Conservation (phyloP, 2,797 vertebrate species). For the Choloepus didactylus region DNA sequence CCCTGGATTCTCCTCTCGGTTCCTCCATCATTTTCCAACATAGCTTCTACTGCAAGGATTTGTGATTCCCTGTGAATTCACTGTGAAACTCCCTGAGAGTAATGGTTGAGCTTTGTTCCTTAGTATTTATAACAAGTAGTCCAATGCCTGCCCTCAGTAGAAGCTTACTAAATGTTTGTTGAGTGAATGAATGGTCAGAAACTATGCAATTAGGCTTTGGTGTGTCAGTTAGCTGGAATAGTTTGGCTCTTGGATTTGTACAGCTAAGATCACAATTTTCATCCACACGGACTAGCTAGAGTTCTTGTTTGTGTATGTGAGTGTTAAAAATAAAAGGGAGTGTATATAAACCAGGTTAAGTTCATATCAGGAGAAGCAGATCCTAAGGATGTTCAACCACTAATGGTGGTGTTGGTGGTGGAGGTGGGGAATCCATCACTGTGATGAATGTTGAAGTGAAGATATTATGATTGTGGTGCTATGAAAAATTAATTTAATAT, state of each 20-base stretch:
- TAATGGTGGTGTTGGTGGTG: neutral
- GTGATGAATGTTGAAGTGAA: conserved; percentile 33
- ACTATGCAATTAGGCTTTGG: neutral
- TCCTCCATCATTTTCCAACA: neutral
- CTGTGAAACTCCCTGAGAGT: neutral
- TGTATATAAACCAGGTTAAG: neutral
- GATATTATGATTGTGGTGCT: neutral
- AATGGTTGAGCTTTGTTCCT: neutral
- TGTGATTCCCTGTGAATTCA: neutral
- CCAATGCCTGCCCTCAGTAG: neutral
- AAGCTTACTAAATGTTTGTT: neutral
- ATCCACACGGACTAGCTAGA: neutral
- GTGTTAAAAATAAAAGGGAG: neutral
- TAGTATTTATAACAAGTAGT: neutral
- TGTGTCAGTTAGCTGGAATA: neutral
- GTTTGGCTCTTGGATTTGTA: neutral
- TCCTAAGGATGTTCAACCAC: neutral
- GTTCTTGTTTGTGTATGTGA: neutral
- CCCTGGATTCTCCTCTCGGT: neutral
- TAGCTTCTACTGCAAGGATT: neutral
- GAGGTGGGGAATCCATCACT: neutral
- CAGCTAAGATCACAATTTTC: neutral
- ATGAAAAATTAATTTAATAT: neutral
- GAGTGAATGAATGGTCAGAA: neutral
- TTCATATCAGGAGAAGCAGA: neutral